Conservation (phyloP, 2,888 invertebrate genomes). For the Adineta ricciae region DNA sequence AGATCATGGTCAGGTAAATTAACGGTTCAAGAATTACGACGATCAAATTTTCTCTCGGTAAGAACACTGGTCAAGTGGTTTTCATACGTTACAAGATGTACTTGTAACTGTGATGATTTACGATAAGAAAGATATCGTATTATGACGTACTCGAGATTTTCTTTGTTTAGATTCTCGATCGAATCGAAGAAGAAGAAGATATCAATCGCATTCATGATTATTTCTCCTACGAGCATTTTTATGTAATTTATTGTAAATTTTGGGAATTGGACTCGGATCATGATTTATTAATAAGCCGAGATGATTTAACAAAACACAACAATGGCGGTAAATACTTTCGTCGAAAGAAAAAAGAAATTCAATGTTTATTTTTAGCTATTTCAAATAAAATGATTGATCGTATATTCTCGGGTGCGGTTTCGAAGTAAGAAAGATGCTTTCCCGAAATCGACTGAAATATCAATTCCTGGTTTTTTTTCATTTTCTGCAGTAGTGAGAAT, state of each 20-base stretch:
- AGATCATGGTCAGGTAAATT: constrained; percentile 91
- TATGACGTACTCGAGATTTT: background rate
- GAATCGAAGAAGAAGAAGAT: constrained; percentile 87
- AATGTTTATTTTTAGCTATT: constrained; percentile 59
- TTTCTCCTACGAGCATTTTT: constrained; percentile 97
- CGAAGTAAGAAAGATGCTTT: constrained; percentile 47
- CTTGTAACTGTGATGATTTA: background rate
- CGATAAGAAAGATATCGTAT: background rate
- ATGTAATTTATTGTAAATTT: constrained; percentile 99
- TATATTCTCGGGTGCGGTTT: constrained; percentile 91
- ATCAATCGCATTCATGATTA: constrained; percentile 71
- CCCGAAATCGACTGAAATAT: no score
- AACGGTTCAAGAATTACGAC: constrained; percentile 72
- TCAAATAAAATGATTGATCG: constrained; percentile 91
- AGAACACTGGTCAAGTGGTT: constrained; percentile 38
- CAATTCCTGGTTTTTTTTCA: no score
- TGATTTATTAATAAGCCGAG: constrained; percentile 84
- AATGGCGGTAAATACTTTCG: constrained; percentile 76
- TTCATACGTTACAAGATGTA: constrained; percentile 12
- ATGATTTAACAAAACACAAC: constrained; percentile 83
- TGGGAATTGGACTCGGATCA: constrained; percentile 99
- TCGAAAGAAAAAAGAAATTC: no score
- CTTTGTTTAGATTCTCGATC: constrained; percentile 53
- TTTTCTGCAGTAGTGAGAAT: constrained; percentile 62
- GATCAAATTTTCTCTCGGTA: constrained; percentile 69